Percentiles rank a stretch among this genome's conserved stretches.
Evolutionary conservation across 2,888 invertebrate species (phyloP).

Genomic region (Harpalus rufipes): DNA sequence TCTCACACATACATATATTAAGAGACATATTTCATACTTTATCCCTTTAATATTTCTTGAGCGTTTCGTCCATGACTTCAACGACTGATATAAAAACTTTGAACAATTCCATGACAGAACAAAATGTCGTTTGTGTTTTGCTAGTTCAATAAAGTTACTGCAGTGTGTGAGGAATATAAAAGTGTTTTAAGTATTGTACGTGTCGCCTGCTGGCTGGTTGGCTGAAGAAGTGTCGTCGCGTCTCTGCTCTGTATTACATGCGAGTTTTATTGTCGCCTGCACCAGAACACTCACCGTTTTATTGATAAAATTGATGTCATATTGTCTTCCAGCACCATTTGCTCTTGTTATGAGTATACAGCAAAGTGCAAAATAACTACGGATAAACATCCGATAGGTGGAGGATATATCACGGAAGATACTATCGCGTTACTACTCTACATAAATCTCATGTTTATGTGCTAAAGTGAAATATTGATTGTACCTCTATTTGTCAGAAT

Average conservation of each 20-base stretch:
- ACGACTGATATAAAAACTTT: conserved; percentile 22
- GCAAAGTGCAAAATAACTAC: not conserved
- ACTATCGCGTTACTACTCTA: no score
- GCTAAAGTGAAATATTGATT: no score
- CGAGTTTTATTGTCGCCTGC: conserved; percentile 13
- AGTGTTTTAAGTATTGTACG: conserved; percentile 47
- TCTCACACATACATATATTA: not conserved
- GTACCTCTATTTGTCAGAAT: not conserved
- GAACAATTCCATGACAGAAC: conserved; percentile 11
- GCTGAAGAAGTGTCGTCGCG: not conserved
- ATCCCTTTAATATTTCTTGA: conserved; percentile 18
- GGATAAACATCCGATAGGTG: not conserved
- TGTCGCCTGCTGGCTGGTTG: not conserved
- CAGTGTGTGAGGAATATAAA: conserved; percentile 49
- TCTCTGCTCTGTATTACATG: conserved; percentile 6
- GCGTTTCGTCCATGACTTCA: conserved; percentile 8
- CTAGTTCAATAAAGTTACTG: conserved; percentile 51
- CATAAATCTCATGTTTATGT: no score
- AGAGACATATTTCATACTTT: not conserved
- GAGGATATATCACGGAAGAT: no score
- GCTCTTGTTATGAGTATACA: not conserved
- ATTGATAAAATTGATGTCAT: conserved; percentile 46
- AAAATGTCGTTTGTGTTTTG: conserved; percentile 49
- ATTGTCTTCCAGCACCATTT: not conserved
- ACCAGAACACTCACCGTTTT: conserved; percentile 15